phyloP scores from a whole-genome alignment of 2,797 vertebrate species.

The Euphonia xanthogaster region DNA sequence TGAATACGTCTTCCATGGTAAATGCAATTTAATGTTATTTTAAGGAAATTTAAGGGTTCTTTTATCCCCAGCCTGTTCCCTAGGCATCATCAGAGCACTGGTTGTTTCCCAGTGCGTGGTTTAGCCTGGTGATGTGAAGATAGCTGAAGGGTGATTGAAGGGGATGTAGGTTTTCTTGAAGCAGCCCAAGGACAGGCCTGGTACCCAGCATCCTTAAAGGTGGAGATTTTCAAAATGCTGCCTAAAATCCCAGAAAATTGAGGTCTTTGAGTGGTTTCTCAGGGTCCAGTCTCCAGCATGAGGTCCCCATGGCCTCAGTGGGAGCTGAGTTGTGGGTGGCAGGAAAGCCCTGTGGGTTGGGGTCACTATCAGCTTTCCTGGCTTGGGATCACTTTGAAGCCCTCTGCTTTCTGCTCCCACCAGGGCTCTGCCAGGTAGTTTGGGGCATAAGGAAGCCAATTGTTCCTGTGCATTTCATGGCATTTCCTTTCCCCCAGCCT shows the following conservation, averaged over 20 bases:
- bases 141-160: background rate
- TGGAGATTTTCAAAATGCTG: background rate
- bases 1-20: slow-evolving; percentile 55
- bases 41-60: background rate
- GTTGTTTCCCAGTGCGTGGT: background rate
- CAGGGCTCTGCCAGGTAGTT: background rate
- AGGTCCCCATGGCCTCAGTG: accelerated
- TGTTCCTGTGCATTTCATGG: background rate
- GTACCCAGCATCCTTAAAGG: background rate
- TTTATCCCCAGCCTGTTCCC: background rate
- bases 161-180: background rate
- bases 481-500: background rate
- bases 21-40: background rate
- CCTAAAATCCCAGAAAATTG: accelerated
- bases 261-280: background rate
- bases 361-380: background rate
- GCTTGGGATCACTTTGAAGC: background rate
- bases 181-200: background rate
- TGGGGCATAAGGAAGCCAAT: accelerated
- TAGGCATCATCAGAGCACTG: background rate
- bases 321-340: accelerated
- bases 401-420: background rate
- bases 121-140: background rate
- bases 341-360: background rate
- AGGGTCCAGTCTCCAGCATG: background rate